A percentile compares a stretch with the other conserved stretches of the same genome.
Evolutionary conservation across 2,888 invertebrate genomes (phyloP).

Genomic region (Amitus sp.): DNA sequence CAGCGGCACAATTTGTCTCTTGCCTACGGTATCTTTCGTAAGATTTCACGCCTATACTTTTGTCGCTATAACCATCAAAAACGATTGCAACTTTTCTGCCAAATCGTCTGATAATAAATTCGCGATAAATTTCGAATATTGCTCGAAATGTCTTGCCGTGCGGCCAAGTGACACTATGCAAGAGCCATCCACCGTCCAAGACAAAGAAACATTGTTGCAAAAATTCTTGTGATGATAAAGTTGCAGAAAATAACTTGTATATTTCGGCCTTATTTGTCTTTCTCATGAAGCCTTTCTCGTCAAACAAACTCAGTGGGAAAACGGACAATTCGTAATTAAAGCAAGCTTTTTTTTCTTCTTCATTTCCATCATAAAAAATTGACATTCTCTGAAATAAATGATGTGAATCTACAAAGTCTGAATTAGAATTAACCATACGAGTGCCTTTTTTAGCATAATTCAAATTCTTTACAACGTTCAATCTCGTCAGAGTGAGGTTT

Average conservation of each 20-base stretch:
- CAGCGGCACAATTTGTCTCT: constrained; percentile 28
- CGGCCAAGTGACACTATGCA: constrained; percentile 30
- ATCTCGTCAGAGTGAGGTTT: neutral
- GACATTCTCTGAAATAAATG: neutral
- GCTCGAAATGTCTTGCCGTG: constrained; percentile 21
- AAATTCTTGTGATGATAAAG: too few relatives aligned
- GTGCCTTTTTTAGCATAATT: neutral
- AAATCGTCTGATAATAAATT: neutral
- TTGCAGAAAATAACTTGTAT: too few relatives aligned
- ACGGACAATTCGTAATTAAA: neutral
- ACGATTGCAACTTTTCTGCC: constrained; percentile 28
- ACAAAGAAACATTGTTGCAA: too few relatives aligned
- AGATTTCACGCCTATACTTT: constrained; percentile 31
- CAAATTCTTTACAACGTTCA: neutral
- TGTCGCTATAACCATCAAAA: constrained; percentile 41
- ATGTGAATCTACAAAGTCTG: neutral
- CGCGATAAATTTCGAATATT: constrained; percentile 14
- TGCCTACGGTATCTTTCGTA: constrained; percentile 34
- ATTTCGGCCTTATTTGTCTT: neutral
- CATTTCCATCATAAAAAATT: neutral
- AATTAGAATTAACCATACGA: neutral
- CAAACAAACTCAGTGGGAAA: neutral
- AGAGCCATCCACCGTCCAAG: constrained; percentile 39
- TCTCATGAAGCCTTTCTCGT: neutral
- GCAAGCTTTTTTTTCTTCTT: neutral